Base-by-base conservation (phyloP, 2,888 invertebrate species). In the Drosophila kokeensis region DNA sequence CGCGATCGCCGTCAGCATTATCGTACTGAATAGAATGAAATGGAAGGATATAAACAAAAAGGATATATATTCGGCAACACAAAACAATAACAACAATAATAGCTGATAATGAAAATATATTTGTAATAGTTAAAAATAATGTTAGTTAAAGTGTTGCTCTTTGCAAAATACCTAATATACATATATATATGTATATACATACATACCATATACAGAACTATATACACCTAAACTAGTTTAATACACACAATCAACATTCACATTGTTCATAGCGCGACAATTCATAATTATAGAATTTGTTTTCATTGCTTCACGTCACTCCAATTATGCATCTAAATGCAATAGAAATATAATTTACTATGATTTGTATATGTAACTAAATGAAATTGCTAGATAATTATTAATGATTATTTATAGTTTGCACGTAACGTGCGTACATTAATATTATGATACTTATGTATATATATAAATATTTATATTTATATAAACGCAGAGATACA, bases 1-100 rank as follows among this genome's bases (percentile, higher is more conserved):
- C 96, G 89, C 96, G 96, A 93, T 96, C 96, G 89, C 94, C 95
- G 82, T 96, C 96, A 79, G 95, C 96, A 91, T 93, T 95, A 90
- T 94, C 95, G 75, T 95, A 95, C 92, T 95, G 92, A 93, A 53
- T 48, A 58, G 27, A 40, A 50, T 27, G 34, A 40, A 55, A 57
- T 4, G 30, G 42, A 57, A 15, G 57, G 40, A 42, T 57, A 57
- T 29, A 29, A n/a, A 55, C 11, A 27, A n/a, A n/a, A n/a, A n/a
- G n/a, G n/a, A 32, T 32, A 32, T 27, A 27, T 27, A 68, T 65
- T 61, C 58, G 73, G 75, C 68, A 67, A 84, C 71, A 84, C 72
- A 75, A 84, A 79, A 84, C 89, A 84, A 84, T 84, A 84, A 84
- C 84, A 89, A 85, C 85, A 85, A 85, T 85, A 85, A 85, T 85